Conservation (phyloP, 2,888 invertebrate genomes). For the Fragum fragum region DNA sequence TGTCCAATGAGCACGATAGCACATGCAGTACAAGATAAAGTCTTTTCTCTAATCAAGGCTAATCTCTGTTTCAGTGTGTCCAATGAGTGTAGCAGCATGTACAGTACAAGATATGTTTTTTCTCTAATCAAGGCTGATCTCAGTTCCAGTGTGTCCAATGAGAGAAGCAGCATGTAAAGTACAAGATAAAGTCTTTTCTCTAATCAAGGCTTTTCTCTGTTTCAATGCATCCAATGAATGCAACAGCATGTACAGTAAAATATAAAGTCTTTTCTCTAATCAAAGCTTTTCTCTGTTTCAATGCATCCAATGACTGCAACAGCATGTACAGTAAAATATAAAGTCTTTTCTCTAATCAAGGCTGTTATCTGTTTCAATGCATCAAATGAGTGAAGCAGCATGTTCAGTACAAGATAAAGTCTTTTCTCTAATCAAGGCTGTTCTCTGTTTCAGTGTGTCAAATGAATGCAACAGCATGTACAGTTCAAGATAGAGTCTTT, state of each 20-base stretch:
- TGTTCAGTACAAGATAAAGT: conserved; percentile 83
- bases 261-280: conserved; percentile 80
- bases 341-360: conserved; percentile 75
- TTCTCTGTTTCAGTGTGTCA: conserved; percentile 72
- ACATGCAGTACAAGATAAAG: conserved; percentile 83
- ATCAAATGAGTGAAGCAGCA: conserved; percentile 82
- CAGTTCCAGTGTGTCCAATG: too few relatives aligned
- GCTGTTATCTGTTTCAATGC: conserved; percentile 59
- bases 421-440: conserved; percentile 68
- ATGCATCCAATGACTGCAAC: conserved; percentile 83
- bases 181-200: conserved; percentile 83
- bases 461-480: conserved; percentile 81
- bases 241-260: conserved; percentile 81
- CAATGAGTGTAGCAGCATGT: conserved; percentile 81
- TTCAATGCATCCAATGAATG: conserved; percentile 83
- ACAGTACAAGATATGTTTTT: conserved; percentile 84
- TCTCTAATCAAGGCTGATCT: too few relatives aligned
- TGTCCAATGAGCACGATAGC: conserved; percentile 82
- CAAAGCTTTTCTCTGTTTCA: too few relatives aligned
- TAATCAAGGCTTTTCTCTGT: too few relatives aligned
- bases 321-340: conserved; percentile 82
- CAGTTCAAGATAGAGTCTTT: conserved; percentile 83
- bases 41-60: conserved; percentile 77
- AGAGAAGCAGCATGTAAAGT: conserved; percentile 82
- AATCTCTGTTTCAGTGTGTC: too few relatives aligned